Base-by-base conservation (phyloP, 2,797 vertebrate species). In the Miopithecus talapoin region DNA sequence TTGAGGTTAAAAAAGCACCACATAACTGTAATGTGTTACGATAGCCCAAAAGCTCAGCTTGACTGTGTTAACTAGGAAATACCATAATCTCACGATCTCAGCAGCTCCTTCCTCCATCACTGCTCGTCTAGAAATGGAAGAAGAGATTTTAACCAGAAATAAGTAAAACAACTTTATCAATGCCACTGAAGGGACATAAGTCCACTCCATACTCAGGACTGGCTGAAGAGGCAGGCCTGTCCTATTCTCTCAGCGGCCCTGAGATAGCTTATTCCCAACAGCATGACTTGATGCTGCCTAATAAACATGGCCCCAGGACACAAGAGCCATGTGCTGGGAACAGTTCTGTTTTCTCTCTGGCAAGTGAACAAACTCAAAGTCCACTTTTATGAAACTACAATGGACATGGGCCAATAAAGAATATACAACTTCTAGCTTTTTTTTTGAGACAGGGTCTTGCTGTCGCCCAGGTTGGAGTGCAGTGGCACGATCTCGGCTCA, bases 51-150 rank as follows among this genome's bases (percentile, higher is more conserved):
- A 4, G 21, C 22, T 84, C 36, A 88, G 74, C 74, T 46, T 26
- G 13, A 30, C 3, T 88, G 2, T 68, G 53, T 95, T 50, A 64
- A 46, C 3, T 61, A 39, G 74, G 50, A 87, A 95, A 94, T 43
- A 26, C 22, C 50, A 14, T 92, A 30, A 76, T 59, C 39, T 53
- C 59, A 89, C 33, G 12, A 87, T 50, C 50, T 92, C 17, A 39
- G 26, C 3, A 36, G 30, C 33, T 86, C 36, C 55, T 48, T 68
- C 53, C 43, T 93, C 70, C 4, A 9, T 19, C 83, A 89, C 6
- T 75, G 41, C 8, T 75, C 41, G 55, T 76, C 80, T 75, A 41
- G 33, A 88, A 39, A 91, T n/a, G 24, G 75, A 33, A 33, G 43
- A 72, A 70, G n/a, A 79, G n/a, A 85, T 50, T 74, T 28, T 74